Conservation (phyloP, 2,888 invertebrate species). For the Luperina nickerlii region DNA sequence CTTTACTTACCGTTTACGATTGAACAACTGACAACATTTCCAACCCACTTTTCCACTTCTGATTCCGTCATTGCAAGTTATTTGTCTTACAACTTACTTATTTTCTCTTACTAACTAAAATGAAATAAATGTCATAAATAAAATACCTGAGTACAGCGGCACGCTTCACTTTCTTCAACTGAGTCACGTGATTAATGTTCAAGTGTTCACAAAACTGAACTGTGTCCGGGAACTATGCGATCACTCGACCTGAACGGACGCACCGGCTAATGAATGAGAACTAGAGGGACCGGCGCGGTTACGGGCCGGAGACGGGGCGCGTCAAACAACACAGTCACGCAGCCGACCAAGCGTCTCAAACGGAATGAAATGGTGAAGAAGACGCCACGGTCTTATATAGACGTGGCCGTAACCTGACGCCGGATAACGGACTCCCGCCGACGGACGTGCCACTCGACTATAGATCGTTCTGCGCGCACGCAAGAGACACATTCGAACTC, state of each 20-base stretch:
- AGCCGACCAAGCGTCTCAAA: conserved; percentile 85
- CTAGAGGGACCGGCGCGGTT: conserved; percentile 77
- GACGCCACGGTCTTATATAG: conserved; percentile 90
- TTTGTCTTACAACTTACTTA: neutral
- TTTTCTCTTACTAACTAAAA: conserved; percentile 44
- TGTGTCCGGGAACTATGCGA: conserved; percentile 80
- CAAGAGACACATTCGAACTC: conserved; percentile 75
- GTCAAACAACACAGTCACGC: conserved; percentile 78
- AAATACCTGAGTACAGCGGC: conserved; percentile 74
- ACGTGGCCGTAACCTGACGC: conserved; percentile 90
- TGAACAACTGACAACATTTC: neutral
- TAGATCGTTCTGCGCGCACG: conserved; percentile 76
- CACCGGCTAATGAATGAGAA: conserved; percentile 71
- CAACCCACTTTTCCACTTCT: conserved; percentile 1
- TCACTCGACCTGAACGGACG: conserved; percentile 82
- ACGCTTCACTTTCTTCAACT: conserved; percentile 77
- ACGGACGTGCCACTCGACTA: conserved; percentile 75
- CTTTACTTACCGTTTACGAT: conserved; percentile 26
- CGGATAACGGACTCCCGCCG: conserved; percentile 88
- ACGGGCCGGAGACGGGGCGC: conserved; percentile 75
- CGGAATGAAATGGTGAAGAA: conserved; percentile 90
- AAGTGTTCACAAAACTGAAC: conserved; percentile 85
- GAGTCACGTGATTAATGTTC: conserved; percentile 81
- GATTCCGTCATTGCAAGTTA: neutral
- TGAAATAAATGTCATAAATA: conserved; percentile 45